Evolutionary conservation across 1,140 invertebrate genomes (phyloP), one percentile per base, ranked within the genome.

Genomic region (Cyphomyrmex costatus): DNA sequence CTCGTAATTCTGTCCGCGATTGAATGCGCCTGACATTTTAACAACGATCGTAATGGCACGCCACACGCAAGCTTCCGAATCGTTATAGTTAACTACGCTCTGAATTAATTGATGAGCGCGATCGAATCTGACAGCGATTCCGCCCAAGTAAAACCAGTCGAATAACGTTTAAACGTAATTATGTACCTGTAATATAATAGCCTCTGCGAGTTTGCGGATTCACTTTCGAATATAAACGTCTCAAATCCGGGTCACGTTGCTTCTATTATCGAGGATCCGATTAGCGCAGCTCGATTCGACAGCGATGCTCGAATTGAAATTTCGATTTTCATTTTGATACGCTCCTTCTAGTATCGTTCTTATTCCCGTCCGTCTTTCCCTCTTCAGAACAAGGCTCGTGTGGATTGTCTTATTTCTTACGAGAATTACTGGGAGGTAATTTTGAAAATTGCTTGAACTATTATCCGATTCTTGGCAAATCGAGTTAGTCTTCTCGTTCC

Each of bases 21-120:
- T 83, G 68, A 73, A 61, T 73, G 79, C 68, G 53, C 27, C 68
- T 83, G 79, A 83, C 68, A 74, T 83, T 83, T 83, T 83, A 83
- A 83, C 79, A 83, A 74, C 79, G 68, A 74, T 83, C 56, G 53
- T 74, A 83, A 74, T 73, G 53, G 79, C 79, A 61, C 68, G 79
- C 79, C 79, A 60, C 68, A 83, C 53, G 79, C 79, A 83, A 83
- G 79, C 70, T 60, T 53, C 79, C 68, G 56, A 73, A 73, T 83
- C 68, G 53, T 83, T 82, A 73, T 73, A 82, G 79, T 73, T 74
- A 80, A 60, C 79, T 73, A 46, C 42, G 42, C 70, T 74, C 36
- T 36, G 42, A 60, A 83, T 83, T 83, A 83, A 83, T 83, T 74
- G 79, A 83, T 73, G 68, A 74, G 68, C 68, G n/a, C 68, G 60